Percentiles rank a stretch among this genome's conserved stretches.
phyloP scores from a whole-genome alignment of 2,113 vertebrate species.

The Recurvirostra avosetta region DNA sequence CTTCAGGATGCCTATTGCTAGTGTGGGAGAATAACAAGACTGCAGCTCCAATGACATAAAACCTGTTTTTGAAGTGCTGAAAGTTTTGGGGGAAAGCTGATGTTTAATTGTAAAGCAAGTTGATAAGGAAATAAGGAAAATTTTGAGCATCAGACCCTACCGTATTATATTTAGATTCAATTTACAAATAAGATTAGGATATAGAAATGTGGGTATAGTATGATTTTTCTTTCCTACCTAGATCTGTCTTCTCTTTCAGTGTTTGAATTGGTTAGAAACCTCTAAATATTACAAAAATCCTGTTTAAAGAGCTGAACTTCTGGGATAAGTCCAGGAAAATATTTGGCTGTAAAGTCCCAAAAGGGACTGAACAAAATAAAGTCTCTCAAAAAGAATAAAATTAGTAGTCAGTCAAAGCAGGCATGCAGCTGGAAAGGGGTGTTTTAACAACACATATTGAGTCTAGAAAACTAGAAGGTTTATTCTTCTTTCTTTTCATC shows the following conservation, averaged over 20 bases:
- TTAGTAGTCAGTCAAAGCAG: background rate
- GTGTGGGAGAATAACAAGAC: background rate
- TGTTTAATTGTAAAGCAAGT: background rate
- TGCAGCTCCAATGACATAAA: background rate
- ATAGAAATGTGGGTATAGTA: background rate
- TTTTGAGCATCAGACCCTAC: background rate
- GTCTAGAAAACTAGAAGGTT: background rate
- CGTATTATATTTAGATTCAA: background rate
- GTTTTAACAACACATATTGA: background rate
- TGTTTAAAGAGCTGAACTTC: background rate
- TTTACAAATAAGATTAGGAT: background rate
- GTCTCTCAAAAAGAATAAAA: background rate
- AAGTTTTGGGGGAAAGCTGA: background rate
- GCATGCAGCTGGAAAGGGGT: background rate
- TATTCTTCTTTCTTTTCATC: background rate
- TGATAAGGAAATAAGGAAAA: background rate
- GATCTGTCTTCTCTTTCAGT: background rate
- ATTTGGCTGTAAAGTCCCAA: background rate
- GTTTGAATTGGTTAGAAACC: background rate
- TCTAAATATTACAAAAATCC: background rate
- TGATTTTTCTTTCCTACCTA: background rate
- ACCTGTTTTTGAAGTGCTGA: background rate
- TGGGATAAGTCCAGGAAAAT: background rate
- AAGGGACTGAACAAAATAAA: background rate
- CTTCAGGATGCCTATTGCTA: background rate